Evolutionary conservation across 1,140 invertebrate genomes (phyloP), one percentile per base, ranked within the genome.

Genomic region (Fopius arisanus): DNA sequence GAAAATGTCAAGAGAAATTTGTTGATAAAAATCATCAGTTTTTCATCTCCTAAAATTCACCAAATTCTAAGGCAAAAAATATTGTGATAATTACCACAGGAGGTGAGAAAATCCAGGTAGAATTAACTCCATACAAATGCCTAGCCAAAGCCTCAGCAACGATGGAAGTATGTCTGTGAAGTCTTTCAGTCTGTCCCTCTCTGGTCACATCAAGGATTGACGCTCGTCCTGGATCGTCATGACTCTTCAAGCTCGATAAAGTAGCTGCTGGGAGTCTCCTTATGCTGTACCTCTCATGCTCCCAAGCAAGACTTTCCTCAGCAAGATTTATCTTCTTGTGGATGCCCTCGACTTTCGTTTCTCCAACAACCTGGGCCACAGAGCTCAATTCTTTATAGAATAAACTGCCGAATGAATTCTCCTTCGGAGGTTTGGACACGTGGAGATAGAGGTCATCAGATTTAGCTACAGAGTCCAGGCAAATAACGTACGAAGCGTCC

Each of bases 301-400:
- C 97, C 98, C 98, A 99, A 0, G 96, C 94, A 31, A 99, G 85
- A 69, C 93, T 90, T 70, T 97, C 95, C 67, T 98, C 96, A 0
- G 96, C 96, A n/a, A 99, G 88, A 89, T 98, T 98, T 76, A 99
- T 99, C 89, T 99, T 99, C 86, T 98, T 98, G 81, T 98, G 97
- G 12, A 97, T 90, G 65, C 96, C 91, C 78, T 96, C 92, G 26
- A 97, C 90, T 3, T 89, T 90, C 0, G 93, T 80, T 4, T 82
- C 77, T 0, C 85, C 87, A 3, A 88, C 79, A 16, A 88, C 78
- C 0, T 90, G 88, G 5, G 91, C 88, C 0, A 91, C 88, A 23
- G 86, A 80, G 82, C 92, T 92, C 16, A 94, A 82, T 77, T 92
- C 89, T 84, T 94, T 91, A 63, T 92, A 93, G 83, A 97, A 94